Evolutionary conservation across 2,113 vertebrate genomes (phyloP), one percentile per base, ranked within the genome.

Genomic region (Hemichromis elongatus): DNA sequence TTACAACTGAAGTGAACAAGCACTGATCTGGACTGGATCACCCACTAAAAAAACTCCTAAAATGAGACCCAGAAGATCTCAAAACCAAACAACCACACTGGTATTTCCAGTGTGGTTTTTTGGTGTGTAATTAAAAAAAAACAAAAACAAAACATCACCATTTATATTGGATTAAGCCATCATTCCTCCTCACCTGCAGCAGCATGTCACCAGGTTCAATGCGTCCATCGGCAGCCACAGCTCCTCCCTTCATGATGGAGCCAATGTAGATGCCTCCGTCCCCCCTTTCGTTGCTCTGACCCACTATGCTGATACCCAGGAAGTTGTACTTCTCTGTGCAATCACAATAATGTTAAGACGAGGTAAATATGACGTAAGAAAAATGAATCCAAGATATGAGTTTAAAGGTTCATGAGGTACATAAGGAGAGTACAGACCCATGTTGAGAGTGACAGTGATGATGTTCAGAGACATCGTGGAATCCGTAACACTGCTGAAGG

Each of bases 401-500:
- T 28, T 73, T 73, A 47, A 73, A 73, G 54, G 9, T 26, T 19
- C 53, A 16, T 12, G 5, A 47, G 1, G 14, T 1, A 1, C 6
- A 55, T 7, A 1, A 5, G 42, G 35, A 54, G 53, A 50, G 35
- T 79, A 96, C 97, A 37, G 92, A 98, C 97, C 97, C 97, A 98
- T 98, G 93, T 98, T 98, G 14, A 98, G 96, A 0, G 97, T 98
- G 88, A 98, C 97, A 0, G 97, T 98, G 93, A 98, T 98, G 90
- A 98, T 98, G 91, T 98, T 98, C 85, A 98, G 90, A 40, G 97
- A 98, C 97, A 98, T 98, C 0, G 97, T 98, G 66, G 97, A 98
- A 82, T 98, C 97, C 0, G 97, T 98, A 86, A 98, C 97, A 1
- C 97, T 98, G 93, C 97, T 98, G 93, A 98, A 98, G 78, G 97